Evolutionary conservation across 2,797 vertebrate genomes (phyloP).

Genomic region (Gambusia yucatana): DNA sequence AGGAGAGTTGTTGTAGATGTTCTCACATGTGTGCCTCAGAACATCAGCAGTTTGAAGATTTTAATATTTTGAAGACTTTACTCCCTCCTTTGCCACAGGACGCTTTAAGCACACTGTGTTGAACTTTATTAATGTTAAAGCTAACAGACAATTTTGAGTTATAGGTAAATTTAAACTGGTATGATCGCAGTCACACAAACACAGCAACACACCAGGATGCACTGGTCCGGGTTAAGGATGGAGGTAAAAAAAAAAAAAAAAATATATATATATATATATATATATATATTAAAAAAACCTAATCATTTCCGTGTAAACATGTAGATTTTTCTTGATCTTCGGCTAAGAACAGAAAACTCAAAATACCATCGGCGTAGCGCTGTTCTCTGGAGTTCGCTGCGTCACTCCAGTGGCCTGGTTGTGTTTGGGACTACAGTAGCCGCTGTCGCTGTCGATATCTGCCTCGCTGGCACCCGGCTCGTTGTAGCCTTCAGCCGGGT

Average conservation of each 20-base stretch:
- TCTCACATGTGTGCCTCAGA: neutral
- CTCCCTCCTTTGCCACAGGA: neutral
- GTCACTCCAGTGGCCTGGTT: conserved; percentile 78
- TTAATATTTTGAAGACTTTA: neutral
- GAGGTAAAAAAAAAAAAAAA: neutral
- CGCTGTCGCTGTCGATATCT: conserved; percentile 98
- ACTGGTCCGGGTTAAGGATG: neutral
- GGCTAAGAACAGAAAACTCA: neutral
- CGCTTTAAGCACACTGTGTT: neutral
- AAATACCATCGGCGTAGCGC: conserved; percentile 55
- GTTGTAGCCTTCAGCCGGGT: conserved; percentile 89
- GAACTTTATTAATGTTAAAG: neutral
- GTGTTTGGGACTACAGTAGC: conserved; percentile 97
- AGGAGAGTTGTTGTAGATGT: neutral
- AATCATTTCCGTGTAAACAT: neutral
- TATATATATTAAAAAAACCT: too few species aligned
- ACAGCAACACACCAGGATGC: neutral
- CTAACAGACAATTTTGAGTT: neutral
- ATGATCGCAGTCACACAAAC: neutral
- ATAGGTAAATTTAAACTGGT: neutral
- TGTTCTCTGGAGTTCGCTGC: conserved; percentile 60
- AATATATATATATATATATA: too few species aligned
- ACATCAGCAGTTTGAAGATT: neutral
- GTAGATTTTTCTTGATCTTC: neutral
- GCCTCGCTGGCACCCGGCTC: conserved; percentile 94